phyloP scores from a whole-genome alignment of 2,888 invertebrate genomes.

The Seladonia tumulorum region DNA sequence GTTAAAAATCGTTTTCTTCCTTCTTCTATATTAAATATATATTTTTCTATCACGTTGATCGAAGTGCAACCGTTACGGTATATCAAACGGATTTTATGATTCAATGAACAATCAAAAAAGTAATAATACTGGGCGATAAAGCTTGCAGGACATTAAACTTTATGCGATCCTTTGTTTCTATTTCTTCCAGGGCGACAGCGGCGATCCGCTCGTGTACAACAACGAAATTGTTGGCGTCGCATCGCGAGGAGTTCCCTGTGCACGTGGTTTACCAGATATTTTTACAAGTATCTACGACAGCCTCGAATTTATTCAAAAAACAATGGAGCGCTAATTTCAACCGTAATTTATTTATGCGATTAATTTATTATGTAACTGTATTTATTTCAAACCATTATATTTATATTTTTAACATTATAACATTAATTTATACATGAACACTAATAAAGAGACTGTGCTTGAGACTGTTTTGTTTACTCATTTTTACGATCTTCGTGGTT shows the following conservation, averaged over 20 bases:
- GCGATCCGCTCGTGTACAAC: slow-evolving; percentile 2
- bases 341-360: neutral
- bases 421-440: neutral
- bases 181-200: neutral
- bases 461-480: neutral
- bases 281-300: slow-evolving; percentile 1
- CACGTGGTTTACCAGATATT: neutral
- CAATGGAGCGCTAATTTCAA: neutral
- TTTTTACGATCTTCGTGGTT: neutral
- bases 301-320: neutral
- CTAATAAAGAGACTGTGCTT: neutral
- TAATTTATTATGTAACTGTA: neutral
- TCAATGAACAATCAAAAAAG: neutral
- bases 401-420: neutral
- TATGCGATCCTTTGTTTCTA: neutral
- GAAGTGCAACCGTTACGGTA: too few relatives aligned
- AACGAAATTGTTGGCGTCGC: neutral
- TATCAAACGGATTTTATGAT: too few relatives aligned
- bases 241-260: slow-evolving; percentile 1
- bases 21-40: too few relatives aligned
- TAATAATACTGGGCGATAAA: neutral
- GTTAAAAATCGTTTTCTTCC: too few relatives aligned
- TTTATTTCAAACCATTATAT: neutral
- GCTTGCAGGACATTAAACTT: neutral
- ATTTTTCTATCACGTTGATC: too few relatives aligned